Evolutionary conservation across 2,888 invertebrate species (phyloP), one percentile per base, ranked within the genome.

Genomic region (Euplagia quadripunctaria): DNA sequence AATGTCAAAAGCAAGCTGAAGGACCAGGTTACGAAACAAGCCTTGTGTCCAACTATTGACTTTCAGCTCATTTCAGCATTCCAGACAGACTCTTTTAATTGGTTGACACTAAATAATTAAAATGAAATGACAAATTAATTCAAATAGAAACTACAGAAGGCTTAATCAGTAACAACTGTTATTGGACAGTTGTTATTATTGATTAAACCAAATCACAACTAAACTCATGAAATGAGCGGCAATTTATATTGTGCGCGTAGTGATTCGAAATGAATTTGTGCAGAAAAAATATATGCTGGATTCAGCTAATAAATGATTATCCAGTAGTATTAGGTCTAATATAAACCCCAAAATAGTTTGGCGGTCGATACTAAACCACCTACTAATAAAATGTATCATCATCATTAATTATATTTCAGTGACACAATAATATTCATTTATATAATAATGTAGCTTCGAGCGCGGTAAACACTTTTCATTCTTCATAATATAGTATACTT

Each of bases 391-490:
- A 31, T 61, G 11, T 20, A 31, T 14, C 43, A 8, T 46, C 9
- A 5, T 4, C 49, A 42, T 41, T 0, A 43, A 43, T 17, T 63
- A 43, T 64, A 55, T 43, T 71, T 66, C n/a, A 61, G 63, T 72
- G 51, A 68, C 66, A 72, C 72, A 63, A 52, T 42, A 68, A 51
- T 63, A 72, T 68, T 72, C 41, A 46, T 68, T 63, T 71, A 61
- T 5, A 51, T 31, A 17, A 7, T 41, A n/a, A n/a, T 42, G 7
- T 43, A 61, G 12, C 52, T 31, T 1, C 52, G n/a, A 31, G 20
- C 3, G 20, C 20, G 11, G 6, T 43, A 46, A 58, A 43, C 52
- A n/a, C 42, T 68, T 52, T 55, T 61, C 16, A 61, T 49, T 42
- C 20, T 64, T 61, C 31, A 43, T 8, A 52, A 20, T 31, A 43